Conservation (phyloP, 2,888 invertebrate species). For the Luffia ferchaultella region DNA sequence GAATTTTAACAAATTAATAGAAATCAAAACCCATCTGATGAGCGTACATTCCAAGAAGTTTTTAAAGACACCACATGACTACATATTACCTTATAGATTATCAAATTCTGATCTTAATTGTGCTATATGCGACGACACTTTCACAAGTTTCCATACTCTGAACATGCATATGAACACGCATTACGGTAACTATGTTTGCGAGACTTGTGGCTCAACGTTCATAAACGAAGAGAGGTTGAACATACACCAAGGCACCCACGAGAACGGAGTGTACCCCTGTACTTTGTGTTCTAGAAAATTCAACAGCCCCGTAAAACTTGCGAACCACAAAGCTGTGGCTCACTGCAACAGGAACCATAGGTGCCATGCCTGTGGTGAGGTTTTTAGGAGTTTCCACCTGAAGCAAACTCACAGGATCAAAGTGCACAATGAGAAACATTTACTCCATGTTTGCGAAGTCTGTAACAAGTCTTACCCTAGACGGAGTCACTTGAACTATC, state of each 20-base stretch:
- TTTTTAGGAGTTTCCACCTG: background rate
- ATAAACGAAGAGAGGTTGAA: slow-evolving; percentile 23
- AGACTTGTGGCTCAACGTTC: slow-evolving; percentile 26
- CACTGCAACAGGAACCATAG: background rate
- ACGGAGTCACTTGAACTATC: background rate
- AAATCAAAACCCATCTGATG: background rate
- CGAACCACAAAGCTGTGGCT: background rate
- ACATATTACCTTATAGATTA: slow-evolving; percentile 1
- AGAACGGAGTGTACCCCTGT: slow-evolving; percentile 22
- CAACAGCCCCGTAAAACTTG: background rate
- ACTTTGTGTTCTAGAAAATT: slow-evolving; percentile 1
- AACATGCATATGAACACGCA: slow-evolving; percentile 23
- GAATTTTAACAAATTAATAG: background rate
- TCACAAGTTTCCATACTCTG: slow-evolving; percentile 1
- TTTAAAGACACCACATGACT: background rate
- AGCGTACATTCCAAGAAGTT: background rate
- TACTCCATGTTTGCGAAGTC: slow-evolving; percentile 1
- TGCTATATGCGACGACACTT: slow-evolving; percentile 2
- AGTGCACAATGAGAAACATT: background rate
- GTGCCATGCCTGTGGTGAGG: slow-evolving; percentile 2
- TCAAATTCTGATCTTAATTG: background rate
- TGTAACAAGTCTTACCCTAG: slow-evolving; percentile 4
- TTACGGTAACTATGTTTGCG: slow-evolving; percentile 24
- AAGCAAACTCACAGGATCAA: slow-evolving; percentile 1
- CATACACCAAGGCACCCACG: slow-evolving; percentile 23